Conservation (phyloP, 2,888 invertebrate species). For the Darwinula stevensoni region DNA sequence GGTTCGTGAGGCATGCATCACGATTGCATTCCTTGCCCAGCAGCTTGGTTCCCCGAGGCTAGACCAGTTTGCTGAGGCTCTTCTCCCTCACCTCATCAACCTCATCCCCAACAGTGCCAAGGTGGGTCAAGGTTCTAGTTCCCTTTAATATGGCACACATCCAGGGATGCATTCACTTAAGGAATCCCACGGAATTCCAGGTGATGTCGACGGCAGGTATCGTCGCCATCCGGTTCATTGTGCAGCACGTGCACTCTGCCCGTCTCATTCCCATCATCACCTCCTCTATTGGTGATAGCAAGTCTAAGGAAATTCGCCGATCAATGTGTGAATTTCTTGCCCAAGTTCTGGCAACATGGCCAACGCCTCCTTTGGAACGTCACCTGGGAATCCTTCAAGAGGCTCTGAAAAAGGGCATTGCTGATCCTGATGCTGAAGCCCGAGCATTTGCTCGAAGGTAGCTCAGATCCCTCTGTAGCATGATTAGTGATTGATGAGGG, state of each 20-base stretch:
- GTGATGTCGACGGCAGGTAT: constrained; percentile 65
- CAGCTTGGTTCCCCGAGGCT: constrained; percentile 46
- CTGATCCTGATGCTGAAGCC: constrained; percentile 77
- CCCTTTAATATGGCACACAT: too few relatives aligned
- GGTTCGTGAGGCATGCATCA: constrained; percentile 81
- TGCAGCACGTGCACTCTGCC: constrained; percentile 47
- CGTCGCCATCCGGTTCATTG: constrained; percentile 58
- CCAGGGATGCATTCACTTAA: too few relatives aligned
- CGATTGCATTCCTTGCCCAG: constrained; percentile 70
- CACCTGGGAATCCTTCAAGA: constrained; percentile 47
- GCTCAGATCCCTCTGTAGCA: too few relatives aligned
- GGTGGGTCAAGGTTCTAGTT: constrained; percentile 23
- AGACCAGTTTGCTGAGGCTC: constrained; percentile 53
- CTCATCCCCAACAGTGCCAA: constrained; percentile 86
- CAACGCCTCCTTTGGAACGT: constrained; percentile 46
- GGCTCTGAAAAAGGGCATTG: constrained; percentile 43
- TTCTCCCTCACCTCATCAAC: constrained; percentile 53
- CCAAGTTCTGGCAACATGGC: constrained; percentile 57
- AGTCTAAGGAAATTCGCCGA: constrained; percentile 67
- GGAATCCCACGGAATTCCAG: too few relatives aligned
- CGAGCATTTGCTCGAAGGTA: constrained; percentile 53
- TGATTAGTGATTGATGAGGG: too few relatives aligned
- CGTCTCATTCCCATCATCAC: constrained; percentile 49
- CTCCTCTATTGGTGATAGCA: constrained; percentile 25
- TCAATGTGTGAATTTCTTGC: constrained; percentile 51